Base-by-base conservation (phyloP, 2,888 invertebrate genomes). In the Dasypogon diadema region DNA sequence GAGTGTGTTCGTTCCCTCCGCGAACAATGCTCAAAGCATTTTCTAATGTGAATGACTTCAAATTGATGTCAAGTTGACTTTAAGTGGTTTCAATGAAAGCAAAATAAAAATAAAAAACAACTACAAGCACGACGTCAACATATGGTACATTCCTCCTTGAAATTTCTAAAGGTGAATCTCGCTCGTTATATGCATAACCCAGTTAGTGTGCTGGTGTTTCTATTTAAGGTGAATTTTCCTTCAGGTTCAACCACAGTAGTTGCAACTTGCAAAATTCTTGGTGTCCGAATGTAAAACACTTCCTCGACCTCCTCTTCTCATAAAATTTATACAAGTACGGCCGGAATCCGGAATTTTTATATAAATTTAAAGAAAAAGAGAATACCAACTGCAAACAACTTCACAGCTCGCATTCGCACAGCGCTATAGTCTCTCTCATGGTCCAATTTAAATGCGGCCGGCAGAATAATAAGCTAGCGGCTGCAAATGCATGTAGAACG, bases 41-140 rank as follows among this genome's bases (percentile, higher is more conserved):
- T 74, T 58, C 74, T 58, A 74, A 75, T 75, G 75, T 75, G 75
- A 75, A 75, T 75, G 65, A 75, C 75, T 55, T 55, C 51, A 55
- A 65, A 75, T 63, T 42, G 75, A 75, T 75, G 75, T 75, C 75
- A 75, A 75, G 75, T 75, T 75, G 65, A 75, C 55, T 75, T 42
- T 51, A 70, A 70, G 70, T 70, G 54, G 70, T 54, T 70, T 70
- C 70, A 70, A 70, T 70, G 70, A 46, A 65, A 48, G 65, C 65
- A 65, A 34, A 37, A 68, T 22, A 46, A 68, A 68, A 63, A 63
- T 42, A 63, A 68, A 48, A 22, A 54, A 54, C 54, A 54, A 21
- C 21, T 6, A 22, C 63, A 48, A 30, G 16, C 37, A 46, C 65
- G 14, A 65, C 8, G 21, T n/a, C 18, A 68, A 48, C 70, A 70